Base-by-base conservation (phyloP, 2,888 invertebrate species). In the Hedya salicella region DNA sequence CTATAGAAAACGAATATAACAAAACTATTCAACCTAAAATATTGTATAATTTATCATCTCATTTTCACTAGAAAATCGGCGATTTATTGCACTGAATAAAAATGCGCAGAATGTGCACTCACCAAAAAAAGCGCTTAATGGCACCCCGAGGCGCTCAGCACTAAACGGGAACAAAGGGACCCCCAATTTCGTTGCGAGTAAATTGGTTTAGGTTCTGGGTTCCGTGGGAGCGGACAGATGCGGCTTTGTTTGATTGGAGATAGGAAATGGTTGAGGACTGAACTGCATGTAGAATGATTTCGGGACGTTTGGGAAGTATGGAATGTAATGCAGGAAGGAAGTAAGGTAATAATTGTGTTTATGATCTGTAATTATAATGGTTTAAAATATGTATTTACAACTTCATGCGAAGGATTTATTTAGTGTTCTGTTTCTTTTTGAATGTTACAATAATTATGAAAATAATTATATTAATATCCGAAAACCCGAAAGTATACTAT, bases 91-190 rank as follows among this genome's bases (percentile, higher is more conserved):
- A 71, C 69, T 70, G 73, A 72, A 69, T 68, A 77, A 53, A 63
- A 64, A 59, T 46, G 46, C 46, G 53, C 59, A 60, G 65, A 60
- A 42, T 42, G 56, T 56, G 71, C 73, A 68, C 70, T 67, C 64
- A 69, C 70, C 80, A 82, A 80, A 82, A 81, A 79, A 77, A 64
- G 73, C 50, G 81, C 78, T 78, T 78, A 83, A 85, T 82, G 79
- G 79, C 73, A 75, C 77, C 78, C 80, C 73, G 76, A 77, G 78
- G 78, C 73, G 75, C 73, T 75, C 68, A 70, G 71, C 69, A 67
- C 63, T 67, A 66, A 73, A 67, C 72, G 46, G 17, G 65, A 46
- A 59, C 59, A 65, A 67, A 52, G 50, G 36, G 36, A 25, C 19
- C 56, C 54, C 36, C 42, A 50, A 53, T 46, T 46, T 30, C 21